Conservation (phyloP, 2,113 vertebrate genomes). For the Bubo blakistoni region DNA sequence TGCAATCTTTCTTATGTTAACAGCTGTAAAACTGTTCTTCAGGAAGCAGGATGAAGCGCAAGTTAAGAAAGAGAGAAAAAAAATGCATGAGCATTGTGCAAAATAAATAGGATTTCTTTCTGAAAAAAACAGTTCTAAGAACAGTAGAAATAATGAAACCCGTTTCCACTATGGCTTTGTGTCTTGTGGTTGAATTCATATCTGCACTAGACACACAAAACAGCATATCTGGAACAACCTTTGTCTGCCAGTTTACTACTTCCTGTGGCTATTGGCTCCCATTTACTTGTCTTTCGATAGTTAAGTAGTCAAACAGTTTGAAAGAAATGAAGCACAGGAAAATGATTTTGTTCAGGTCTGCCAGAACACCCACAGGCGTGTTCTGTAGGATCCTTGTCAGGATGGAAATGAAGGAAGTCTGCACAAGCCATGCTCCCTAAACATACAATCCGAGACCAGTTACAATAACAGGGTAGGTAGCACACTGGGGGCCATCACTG, state of each 20-base stretch:
- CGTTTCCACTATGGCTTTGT: neutral
- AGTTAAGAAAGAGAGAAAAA: neutral
- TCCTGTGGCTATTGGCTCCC: neutral
- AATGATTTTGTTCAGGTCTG: neutral
- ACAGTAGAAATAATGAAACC: neutral
- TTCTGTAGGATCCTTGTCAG: neutral
- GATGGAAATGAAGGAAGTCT: neutral
- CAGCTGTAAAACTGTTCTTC: neutral
- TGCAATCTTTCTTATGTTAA: neutral
- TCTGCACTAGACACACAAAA: neutral
- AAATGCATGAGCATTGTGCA: neutral
- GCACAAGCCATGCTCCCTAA: neutral
- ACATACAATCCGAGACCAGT: neutral
- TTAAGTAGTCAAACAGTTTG: neutral
- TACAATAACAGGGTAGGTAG: neutral
- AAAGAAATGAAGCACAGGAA: neutral
- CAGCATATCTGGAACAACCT: neutral
- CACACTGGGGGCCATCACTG: neutral
- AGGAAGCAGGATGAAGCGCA: neutral
- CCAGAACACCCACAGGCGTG: neutral
- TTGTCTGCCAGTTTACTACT: neutral
- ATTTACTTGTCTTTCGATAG: neutral
- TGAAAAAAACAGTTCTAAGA: neutral
- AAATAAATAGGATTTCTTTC: neutral
- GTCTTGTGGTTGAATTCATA: neutral